Base-by-base conservation (phyloP, 2,113 vertebrate genomes). In the Perognathus longimembris region DNA sequence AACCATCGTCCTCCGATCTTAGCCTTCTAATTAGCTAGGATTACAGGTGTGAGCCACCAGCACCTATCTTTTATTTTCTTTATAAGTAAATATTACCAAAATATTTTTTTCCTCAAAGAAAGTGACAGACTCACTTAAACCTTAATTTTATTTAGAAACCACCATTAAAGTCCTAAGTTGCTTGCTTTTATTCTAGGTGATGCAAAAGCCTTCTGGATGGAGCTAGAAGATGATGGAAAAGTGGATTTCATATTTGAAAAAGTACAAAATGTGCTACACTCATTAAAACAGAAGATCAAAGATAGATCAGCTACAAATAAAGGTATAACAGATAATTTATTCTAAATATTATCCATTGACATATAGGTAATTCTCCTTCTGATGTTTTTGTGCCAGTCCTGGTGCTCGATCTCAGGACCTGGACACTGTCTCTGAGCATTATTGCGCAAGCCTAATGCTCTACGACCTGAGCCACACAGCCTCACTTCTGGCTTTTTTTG, bases 281-380 rank as follows among this genome's bases (percentile, higher is more conserved):
- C 97, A 63, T 96, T 98, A 66, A 98, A 98, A 85, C 94, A 97
- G 80, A 98, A 98, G 95, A 98, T 98, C 94, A 98, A 98, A 96
- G 95, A 97, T 93, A 97, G 98, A 89, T 98, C 98, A 80, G 98
- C 98, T 92, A 98, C 98, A 93, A 96, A 97, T 64, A 84, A 98
- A 98, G 98, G 98, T 98, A 93, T 96, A 92, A 96, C 14, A 93
- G 42, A 34, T 14, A 54, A 45, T 45, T 45, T 45, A 45, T 45
- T 7, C 11, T 45, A 45, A 45, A 45, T 45, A 45, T 45, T 87
- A 4, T 61, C 14, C 50, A 54, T 54, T 54, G 50, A 54, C 17
- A 54, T 45, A 45, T 54, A 15, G 50, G 17, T 54, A 54, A 54
- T 54, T 12, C 50, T 54, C 12, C 15, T 54, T 54, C 50, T 54